These are phyloP conservation scores for Lordiphosa mommai DNA, from an alignment of 1,140 invertebrate species.

Conservation along the genomic window DNA sequence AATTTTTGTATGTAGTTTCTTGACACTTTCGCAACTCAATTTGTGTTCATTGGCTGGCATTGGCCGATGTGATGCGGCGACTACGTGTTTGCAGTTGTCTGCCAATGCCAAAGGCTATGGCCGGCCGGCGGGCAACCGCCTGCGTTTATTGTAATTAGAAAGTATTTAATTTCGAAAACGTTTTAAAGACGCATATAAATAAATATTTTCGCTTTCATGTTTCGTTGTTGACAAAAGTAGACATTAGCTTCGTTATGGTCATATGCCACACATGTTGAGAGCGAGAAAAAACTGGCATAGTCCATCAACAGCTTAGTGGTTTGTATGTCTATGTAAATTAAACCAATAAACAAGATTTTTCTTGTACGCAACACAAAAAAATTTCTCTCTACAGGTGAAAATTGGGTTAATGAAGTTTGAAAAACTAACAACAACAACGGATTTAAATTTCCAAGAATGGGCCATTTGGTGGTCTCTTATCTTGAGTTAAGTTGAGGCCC, in stretches of 20 bases:
- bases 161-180: constrained; percentile 75
- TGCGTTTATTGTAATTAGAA: constrained; percentile 76
- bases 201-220: constrained; percentile 27
- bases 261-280: constrained; percentile 40
- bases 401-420: constrained; percentile 59
- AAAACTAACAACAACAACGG: neutral
- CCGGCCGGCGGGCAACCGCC: constrained; percentile 52
- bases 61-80: constrained; percentile 52
- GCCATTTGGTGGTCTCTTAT: neutral
- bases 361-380: constrained; percentile 34
- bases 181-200: constrained; percentile 14
- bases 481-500: neutral
- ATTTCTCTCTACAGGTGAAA: constrained; percentile 64
- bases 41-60: constrained; percentile 41
- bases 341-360: constrained; percentile 65
- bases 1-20: constrained; percentile 57
- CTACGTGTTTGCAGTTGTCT: constrained; percentile 58
- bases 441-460: constrained; percentile 1
- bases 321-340: constrained; percentile 44
- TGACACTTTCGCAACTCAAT: constrained; percentile 63
- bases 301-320: neutral
- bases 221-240: constrained; percentile 45
- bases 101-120: constrained; percentile 46
- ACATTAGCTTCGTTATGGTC: constrained; percentile 72
- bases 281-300: constrained; percentile 44